Base-by-base conservation (phyloP, 2,113 vertebrate species). In the Albula goreensis region DNA sequence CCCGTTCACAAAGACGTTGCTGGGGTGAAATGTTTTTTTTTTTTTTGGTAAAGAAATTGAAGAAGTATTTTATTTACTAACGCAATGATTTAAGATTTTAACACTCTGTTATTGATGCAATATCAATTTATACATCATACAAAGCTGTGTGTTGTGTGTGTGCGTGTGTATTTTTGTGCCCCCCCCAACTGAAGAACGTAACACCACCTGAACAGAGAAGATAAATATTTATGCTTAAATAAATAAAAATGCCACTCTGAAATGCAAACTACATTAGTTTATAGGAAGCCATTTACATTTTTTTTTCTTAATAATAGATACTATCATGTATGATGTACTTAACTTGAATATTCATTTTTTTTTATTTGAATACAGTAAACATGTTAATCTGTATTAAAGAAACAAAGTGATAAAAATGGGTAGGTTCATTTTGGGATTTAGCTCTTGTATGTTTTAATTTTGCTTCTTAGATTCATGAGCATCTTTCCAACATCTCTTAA, bases 171-270 rank as follows among this genome's bases (percentile, higher is more conserved):
- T 83, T 10, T 87, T 50, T 57, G 52, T 48, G 78, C 57, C 56
- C 79, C 51, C 60, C 50, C 63, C 31, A 31, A 63, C 50, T 83
- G 50, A 12, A 12, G 41, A 78, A 57, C 48, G 15, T 56, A 78
- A 87, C 57, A 60, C 41, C 90, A 93, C 92, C 93, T 91, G 90
- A 93, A 94, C 87, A 90, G 90, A 93, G 87, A 91, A n/a, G 49
- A 57, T 12, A 11, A 63, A 13, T 93, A 93, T 94, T 95, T 94
- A 94, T 93, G 90, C 84, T 88, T 90, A 89, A 41, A 80, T 81
- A 82, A 89, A 86, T 91, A 88, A 84, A 53, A 12, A 80, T 80
- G 53, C 66, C 63, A 79, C 50, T 84, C 25, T 87, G 66, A 87
- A 78, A 87, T 85, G 50, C 66, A 87, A 89, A 81, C 85, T 85